Evolutionary conservation across 2,797 vertebrate genomes (phyloP).

Genomic region (Xenopus petersii): DNA sequence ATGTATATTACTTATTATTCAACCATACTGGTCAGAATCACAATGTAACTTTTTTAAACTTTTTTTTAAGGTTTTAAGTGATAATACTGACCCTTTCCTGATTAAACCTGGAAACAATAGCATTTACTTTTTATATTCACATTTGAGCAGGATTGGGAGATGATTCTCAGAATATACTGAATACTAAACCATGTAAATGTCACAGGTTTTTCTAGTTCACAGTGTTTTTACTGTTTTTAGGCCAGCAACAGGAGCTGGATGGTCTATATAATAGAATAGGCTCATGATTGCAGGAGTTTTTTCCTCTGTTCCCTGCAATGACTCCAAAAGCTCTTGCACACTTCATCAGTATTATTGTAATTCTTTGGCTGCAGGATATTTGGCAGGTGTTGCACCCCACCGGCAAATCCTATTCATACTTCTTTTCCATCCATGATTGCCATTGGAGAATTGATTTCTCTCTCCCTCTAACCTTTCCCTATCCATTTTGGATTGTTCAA

Average conservation of each 20-base stretch:
- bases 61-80: no score
- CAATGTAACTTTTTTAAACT: no score
- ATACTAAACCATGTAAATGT: conserved; percentile 52
- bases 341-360: conserved; percentile 97
- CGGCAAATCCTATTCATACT: conserved; percentile 92
- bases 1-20: no score
- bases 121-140: neutral
- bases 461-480: conserved; percentile 79
- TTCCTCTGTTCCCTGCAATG: conserved; percentile 78
- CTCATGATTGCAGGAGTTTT: conserved; percentile 78
- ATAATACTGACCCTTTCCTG: no score
- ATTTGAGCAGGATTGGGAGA: neutral
- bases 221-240: conserved; percentile 58
- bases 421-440: conserved; percentile 84
- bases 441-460: conserved; percentile 91
- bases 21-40: no score
- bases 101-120: no score
- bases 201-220: conserved; percentile 54
- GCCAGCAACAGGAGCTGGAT: conserved; percentile 61
- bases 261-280: conserved; percentile 69
- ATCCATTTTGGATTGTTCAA: conserved; percentile 90
- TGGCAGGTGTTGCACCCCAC: conserved; percentile 96
- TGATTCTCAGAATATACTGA: neutral
- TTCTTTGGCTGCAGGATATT: conserved; percentile 93
- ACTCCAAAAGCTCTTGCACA: conserved; percentile 83